These are phyloP conservation scores for Venustaconcha ellipsiformis DNA, from an alignment of 1,140 invertebrate genomes.

Conservation along the genomic window DNA sequence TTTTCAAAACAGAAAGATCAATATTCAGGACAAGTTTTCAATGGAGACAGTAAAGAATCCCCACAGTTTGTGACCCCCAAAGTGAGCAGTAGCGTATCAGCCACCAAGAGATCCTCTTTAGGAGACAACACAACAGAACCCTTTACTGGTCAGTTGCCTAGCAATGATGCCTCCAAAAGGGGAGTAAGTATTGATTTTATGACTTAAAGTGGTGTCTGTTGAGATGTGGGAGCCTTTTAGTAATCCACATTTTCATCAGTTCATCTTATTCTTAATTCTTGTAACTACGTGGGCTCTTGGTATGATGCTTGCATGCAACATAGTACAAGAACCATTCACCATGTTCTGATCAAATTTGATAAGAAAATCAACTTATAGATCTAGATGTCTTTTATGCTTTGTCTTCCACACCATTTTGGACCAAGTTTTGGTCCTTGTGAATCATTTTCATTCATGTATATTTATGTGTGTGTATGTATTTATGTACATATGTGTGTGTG, in stretches of 20 bases:
- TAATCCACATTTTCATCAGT: no score
- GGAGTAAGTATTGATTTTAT: neutral
- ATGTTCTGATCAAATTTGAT: neutral
- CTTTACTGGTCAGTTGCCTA: neutral
- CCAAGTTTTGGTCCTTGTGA: no score
- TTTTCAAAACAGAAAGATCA: conserved; percentile 5
- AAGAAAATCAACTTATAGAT: no score
- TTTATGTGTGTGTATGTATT: no score
- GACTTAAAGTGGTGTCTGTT: neutral
- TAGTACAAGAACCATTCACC: neutral
- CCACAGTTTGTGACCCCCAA: conserved; percentile 56
- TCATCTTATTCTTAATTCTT: neutral
- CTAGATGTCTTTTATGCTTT: no score
- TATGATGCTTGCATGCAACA: no score
- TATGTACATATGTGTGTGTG: no score
- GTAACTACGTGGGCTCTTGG: neutral
- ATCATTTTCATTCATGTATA: no score
- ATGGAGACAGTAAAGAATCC: conserved; percentile 20
- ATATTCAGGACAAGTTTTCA: conserved; percentile 9
- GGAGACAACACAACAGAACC: conserved; percentile 2
- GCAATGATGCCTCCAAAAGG: neutral
- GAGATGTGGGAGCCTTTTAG: neutral
- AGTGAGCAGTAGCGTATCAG: conserved; percentile 12
- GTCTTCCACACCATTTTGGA: no score
- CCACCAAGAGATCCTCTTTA: conserved; percentile 2